Evolutionary conservation across 53 echinoderm and acorn worm genomes (phyloP), one percentile per base, ranked within the genome.

Genomic region (Holothuria leucospilota): DNA sequence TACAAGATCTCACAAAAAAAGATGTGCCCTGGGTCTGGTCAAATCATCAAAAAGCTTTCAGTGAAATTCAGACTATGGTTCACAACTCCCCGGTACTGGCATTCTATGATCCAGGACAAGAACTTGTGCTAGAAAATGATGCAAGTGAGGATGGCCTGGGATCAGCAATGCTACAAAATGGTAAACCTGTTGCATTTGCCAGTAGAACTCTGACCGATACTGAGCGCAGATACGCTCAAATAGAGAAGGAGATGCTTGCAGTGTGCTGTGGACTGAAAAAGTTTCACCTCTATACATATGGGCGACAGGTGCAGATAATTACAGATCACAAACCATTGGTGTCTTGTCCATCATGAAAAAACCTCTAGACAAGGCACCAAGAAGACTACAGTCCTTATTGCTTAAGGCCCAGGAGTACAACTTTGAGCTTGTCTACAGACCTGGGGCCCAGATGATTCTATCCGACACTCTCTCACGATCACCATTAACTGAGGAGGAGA

Each of bases 171-270:
- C 83, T 86, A 24, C 84, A 94, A 29, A 34, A 85, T 59, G 90
- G 89, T 1, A 68, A 88, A 27, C 89, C 89, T 9, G n/a, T 91
- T 9, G 84, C 91, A 41, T n/a, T n/a, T n/a, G n/a, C n/a, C n/a
- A n/a, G n/a, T n/a, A n/a, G n/a, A n/a, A n/a, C n/a, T n/a, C n/a
- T 89, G 74, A 79, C 90, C 20, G 86, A 89, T 70, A 90, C 90
- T 1, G 90, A 90, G 59, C 52, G 78, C 61, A 62, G 90, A 21
- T 90, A n/a, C 80, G 90, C 90, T 11, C 75, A 85, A 56, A 90
- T 8, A 86, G 70, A 62, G 86, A 86, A 71, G 86, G 71, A 90
- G 78, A n/a, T n/a, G n/a, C n/a, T n/a, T n/a, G n/a, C n/a, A 13
- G 90, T 69, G 15, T 40, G 67, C 16, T 88, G 51, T 81, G 49